Evolutionary conservation across 2,113 vertebrate genomes (phyloP).

Genomic region (Zapus hudsonius): DNA sequence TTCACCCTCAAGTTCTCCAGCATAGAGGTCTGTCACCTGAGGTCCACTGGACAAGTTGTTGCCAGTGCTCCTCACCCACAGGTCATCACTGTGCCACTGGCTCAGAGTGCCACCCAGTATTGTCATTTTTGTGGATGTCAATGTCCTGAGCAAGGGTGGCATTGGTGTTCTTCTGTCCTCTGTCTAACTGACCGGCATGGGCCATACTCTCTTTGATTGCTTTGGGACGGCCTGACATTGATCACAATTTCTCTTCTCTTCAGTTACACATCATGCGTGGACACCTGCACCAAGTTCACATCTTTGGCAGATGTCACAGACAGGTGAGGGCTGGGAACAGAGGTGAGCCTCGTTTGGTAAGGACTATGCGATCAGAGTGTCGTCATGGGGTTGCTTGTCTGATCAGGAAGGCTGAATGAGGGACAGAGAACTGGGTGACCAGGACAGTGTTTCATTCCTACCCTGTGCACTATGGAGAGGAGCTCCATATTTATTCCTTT

Average conservation of each 20-base stretch:
- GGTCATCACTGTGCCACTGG: conserved; percentile 87
- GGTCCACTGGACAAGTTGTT: conserved; percentile 91
- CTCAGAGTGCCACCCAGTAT: conserved; percentile 89
- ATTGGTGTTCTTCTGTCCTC: conserved; percentile 91
- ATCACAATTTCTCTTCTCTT: conserved; percentile 92
- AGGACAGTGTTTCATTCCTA: too few species aligned
- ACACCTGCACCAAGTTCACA: conserved; percentile 90
- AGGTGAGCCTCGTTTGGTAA: conserved; percentile 88
- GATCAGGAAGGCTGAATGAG: not conserved
- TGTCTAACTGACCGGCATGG: conserved; percentile 91
- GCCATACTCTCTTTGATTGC: conserved; percentile 93
- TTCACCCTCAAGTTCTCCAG: conserved; percentile 89
- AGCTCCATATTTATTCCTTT: not conserved
- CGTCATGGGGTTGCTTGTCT: not conserved
- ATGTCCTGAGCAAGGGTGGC: conserved; percentile 91
- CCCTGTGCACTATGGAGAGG: fast-evolving
- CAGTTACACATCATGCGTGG: conserved; percentile 90
- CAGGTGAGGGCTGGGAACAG: conserved; percentile 86
- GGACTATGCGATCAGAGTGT: conserved; percentile 79
- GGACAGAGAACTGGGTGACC: not conserved
- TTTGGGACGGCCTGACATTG: conserved; percentile 91
- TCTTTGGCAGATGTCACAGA: conserved; percentile 88
- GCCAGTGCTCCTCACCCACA: conserved; percentile 92
- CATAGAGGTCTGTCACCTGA: conserved; percentile 91
- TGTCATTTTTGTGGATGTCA: conserved; percentile 92